Evolutionary conservation across 2,113 vertebrate genomes (phyloP), one percentile per base, ranked within the genome.

Genomic region (Silurus glanis): DNA sequence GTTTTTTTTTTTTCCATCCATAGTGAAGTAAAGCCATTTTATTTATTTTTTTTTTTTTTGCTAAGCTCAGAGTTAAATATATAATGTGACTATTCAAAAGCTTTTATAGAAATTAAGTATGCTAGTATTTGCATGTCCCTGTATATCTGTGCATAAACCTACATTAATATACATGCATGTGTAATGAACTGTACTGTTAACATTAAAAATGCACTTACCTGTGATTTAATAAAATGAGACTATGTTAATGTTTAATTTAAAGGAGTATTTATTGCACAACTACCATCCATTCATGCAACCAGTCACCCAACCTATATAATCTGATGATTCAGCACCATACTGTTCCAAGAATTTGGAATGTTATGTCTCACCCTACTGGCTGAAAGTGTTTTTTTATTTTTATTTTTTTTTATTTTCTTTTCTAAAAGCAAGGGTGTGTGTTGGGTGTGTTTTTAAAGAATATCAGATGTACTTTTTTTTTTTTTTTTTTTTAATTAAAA

Each of bases 301-400:
- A 23, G 19, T 64, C 13, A 62, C n/a, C 53, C 6, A 64, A 51
- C 37, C 21, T n/a, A 84, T 23, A 28, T 21, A 49, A 49, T 17
- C 9, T 55, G 58, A 17, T 79, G 49, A 80, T 56, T 47, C 51
- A 85, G 14, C 17, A 28, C 17, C 9, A 62, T 23, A 45, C 25
- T 78, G 8, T 37, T 85, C 25, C 25, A 67, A 23, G 75, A 56
- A 85, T 67, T 23, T 69, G 61, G 61, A 56, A 66, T 19, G 49
- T 45, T 37, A 6, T 23, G 14, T 64, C 74, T 78, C 72, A 85
- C 72, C 47, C 51, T 85, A 61, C 47, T 78, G 47, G 74, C n/a
- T 62, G 62, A 76, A 53, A 49, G 45, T 1, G 37, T 37, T 37
- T 37, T 37, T 37, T 37, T 37, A 1, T 37, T 37, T 37, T 37